phyloP scores from a whole-genome alignment of 2,113 vertebrate species.

The Rhinoderma darwinii region DNA sequence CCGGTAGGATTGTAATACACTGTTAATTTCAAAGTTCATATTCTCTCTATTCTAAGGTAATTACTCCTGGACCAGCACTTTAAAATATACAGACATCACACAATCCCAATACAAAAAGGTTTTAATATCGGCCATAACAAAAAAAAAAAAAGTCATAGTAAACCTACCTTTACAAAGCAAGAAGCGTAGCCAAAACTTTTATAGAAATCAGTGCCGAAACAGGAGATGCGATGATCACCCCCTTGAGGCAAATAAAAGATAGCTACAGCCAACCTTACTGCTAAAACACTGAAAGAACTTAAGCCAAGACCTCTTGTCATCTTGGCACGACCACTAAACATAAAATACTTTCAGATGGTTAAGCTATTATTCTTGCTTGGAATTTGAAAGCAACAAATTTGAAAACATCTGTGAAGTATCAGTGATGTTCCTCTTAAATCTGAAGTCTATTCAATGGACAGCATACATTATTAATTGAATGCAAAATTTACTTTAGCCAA shows the following conservation, averaged over 20 bases:
- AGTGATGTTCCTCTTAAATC: not conserved
- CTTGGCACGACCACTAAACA: conserved; percentile 19
- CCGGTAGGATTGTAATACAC: not conserved
- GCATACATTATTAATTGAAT: not conserved
- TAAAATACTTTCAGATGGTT: conserved; percentile 45
- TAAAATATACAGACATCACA: not conserved
- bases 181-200: conserved; percentile 8
- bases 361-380: not conserved
- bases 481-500: not conserved
- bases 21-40: not conserved
- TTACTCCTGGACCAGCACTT: not conserved
- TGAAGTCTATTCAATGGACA: not conserved
- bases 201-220: not conserved
- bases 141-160: not conserved
- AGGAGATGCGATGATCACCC: conserved; percentile 23
- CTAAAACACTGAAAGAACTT: not conserved
- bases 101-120: not conserved
- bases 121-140: not conserved
- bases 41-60: not conserved
- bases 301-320: conserved; percentile 19
- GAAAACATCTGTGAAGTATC: conserved; percentile 3
- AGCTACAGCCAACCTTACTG: not conserved
- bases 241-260: conserved; percentile 17
- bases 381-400: not conserved
- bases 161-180: not conserved